These are phyloP conservation scores for Drosophila merina DNA, from an alignment of 2,888 invertebrate species.

Conservation along the genomic window DNA sequence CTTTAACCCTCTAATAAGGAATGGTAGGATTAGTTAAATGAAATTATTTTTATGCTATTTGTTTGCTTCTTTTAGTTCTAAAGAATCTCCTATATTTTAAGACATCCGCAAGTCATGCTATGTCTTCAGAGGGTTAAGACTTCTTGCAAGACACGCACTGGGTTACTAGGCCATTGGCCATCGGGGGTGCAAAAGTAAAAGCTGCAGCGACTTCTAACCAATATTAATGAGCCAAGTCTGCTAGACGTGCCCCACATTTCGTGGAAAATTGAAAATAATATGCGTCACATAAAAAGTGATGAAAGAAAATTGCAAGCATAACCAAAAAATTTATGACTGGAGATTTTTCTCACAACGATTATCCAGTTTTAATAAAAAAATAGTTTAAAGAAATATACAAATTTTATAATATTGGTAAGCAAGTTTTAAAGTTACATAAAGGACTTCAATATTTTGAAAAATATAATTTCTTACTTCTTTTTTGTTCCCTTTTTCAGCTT, in stretches of 20 bases:
- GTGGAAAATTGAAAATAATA: conserved; percentile 62
- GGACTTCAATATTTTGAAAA: background rate
- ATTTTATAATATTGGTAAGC: background rate
- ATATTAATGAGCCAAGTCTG: conserved; percentile 81
- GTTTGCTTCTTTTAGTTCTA: background rate
- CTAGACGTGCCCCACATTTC: conserved; percentile 77
- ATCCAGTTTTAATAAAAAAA: background rate
- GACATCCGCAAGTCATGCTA: no score
- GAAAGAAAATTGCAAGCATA: conserved; percentile 12
- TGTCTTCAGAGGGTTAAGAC: conserved; percentile 26
- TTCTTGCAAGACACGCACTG: conserved; percentile 56
- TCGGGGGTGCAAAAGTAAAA: conserved; percentile 23
- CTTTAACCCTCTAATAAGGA: conserved; percentile 9
- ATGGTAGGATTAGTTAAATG: background rate
- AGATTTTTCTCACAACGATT: background rate
- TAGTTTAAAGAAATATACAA: background rate
- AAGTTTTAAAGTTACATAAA: no score
- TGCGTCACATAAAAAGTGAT: conserved; percentile 36
- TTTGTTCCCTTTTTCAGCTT: background rate
- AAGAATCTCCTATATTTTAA: no score
- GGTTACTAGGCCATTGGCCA: conserved; percentile 60
- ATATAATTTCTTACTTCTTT: background rate
- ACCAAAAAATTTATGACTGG: background rate
- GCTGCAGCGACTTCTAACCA: conserved; percentile 56
- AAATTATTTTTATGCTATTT: no score